Evolutionary conservation across 1,140 invertebrate species (phyloP).

Genomic region (Drosophila athabasca): DNA sequence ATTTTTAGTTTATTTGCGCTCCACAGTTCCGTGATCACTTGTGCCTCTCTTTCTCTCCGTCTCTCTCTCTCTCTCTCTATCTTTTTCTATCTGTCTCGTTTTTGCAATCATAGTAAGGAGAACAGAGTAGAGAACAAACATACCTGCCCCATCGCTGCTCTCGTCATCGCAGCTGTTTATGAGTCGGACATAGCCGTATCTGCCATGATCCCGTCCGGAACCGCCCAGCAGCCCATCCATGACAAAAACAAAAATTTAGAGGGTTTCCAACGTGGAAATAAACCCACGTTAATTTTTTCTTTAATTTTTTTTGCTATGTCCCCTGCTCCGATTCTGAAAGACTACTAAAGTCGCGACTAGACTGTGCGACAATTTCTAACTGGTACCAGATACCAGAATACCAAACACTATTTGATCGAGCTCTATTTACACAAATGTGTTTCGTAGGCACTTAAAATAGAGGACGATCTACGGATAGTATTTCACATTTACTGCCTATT

Average conservation of each 20-base stretch:
- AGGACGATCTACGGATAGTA: no score
- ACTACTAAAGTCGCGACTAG: slow-evolving; percentile 35
- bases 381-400: slow-evolving; percentile 6
- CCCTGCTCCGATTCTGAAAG: slow-evolving; percentile 20
- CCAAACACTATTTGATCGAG: slow-evolving; percentile 9
- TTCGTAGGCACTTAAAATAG: neutral
- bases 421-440: slow-evolving; percentile 52
- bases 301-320: slow-evolving; percentile 1
- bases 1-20: neutral
- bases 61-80: neutral
- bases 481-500: no score
- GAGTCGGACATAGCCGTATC: slow-evolving; percentile 46
- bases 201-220: slow-evolving; percentile 17
- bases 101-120: neutral
- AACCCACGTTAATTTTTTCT: no score
- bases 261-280: neutral
- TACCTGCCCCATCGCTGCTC: slow-evolving; percentile 43
- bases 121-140: slow-evolving; percentile 15
- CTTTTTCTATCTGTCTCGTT: neutral
- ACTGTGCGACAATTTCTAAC: slow-evolving; percentile 29
- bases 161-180: slow-evolving; percentile 42
- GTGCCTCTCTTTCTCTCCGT: neutral
- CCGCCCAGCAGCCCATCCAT: slow-evolving; percentile 5
- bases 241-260: neutral
- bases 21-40: slow-evolving; percentile 4